Conservation (phyloP, 1,140 invertebrate species). For the Spodoptera litura region DNA sequence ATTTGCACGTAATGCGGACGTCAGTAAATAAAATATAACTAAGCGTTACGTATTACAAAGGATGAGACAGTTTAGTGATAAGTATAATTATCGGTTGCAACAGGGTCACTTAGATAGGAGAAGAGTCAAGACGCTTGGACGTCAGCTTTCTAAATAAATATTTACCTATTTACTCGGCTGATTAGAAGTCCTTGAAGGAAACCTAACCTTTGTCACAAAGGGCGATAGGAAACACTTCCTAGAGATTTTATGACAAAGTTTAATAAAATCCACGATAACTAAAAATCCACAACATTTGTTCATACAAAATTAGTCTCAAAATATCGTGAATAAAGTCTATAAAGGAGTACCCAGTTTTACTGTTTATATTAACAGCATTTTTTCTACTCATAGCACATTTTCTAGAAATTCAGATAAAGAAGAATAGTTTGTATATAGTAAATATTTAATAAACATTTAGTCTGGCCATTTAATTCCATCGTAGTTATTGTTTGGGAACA, state of each 20-base stretch:
- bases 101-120: slow-evolving; percentile 53
- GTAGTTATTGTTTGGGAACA: slow-evolving; percentile 3
- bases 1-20: neutral
- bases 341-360: too few relatives aligned
- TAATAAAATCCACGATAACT: too few relatives aligned
- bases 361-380: too few relatives aligned
- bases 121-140: slow-evolving; percentile 48
- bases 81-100: slow-evolving; percentile 50
- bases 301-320: too few relatives aligned
- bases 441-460: too few relatives aligned
- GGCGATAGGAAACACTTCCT: too few relatives aligned
- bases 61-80: slow-evolving; percentile 49
- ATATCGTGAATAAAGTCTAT: too few relatives aligned
- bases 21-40: slow-evolving; percentile 20
- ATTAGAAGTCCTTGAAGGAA: neutral
- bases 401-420: too few relatives aligned
- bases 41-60: slow-evolving; percentile 46
- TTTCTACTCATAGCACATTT: too few relatives aligned
- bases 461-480: neutral
- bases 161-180: slow-evolving; percentile 2
- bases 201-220: neutral
- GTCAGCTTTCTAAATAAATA: slow-evolving; percentile 41
- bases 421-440: too few relatives aligned
- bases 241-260: too few relatives aligned
- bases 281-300: too few relatives aligned